A percentile compares a stretch with the other conserved stretches of the same genome.
These are phyloP conservation scores for Apodemus speciosus DNA, from an alignment of 2,113 vertebrate species.

Conservation along the genomic window DNA sequence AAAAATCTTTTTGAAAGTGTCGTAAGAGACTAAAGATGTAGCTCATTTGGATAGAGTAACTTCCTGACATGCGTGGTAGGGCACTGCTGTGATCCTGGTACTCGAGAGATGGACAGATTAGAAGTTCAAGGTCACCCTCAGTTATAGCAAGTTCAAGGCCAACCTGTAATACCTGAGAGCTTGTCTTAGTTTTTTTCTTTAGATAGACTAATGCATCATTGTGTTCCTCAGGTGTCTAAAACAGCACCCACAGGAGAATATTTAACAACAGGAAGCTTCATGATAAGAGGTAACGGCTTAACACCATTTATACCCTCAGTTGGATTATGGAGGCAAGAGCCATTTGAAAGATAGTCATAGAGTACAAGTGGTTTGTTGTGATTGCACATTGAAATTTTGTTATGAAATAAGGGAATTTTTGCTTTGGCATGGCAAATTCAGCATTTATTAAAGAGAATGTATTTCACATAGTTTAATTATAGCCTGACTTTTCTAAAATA, in stretches of 20 bases:
- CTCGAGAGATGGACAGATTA: background rate
- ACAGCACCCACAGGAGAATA: conserved; percentile 98
- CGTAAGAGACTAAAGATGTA: background rate
- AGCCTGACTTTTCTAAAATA: conserved; percentile 1
- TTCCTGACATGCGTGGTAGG: background rate
- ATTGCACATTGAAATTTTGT: conserved; percentile 3
- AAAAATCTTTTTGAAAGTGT: background rate
- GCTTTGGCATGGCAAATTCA: background rate
- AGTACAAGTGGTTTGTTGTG: background rate
- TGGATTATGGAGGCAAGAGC: conserved; percentile 13
- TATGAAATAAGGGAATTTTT: conserved; percentile 46
- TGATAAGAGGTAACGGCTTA: conserved; percentile 94
- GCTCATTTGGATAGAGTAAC: background rate
- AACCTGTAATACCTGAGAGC: background rate
- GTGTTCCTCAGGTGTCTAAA: conserved; percentile 93
- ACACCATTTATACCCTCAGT: background rate
- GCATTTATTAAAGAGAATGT: conserved; percentile 29
- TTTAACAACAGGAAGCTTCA: conserved; percentile 98
- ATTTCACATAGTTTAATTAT: conserved; percentile 52
- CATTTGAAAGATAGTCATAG: background rate
- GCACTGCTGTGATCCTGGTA: background rate
- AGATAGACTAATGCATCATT: background rate
- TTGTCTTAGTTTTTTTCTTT: background rate
- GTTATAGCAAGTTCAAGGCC: background rate
- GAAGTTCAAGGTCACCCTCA: background rate